Base-by-base conservation (phyloP, 1,140 invertebrate genomes). In the Neodiprion lecontei region DNA sequence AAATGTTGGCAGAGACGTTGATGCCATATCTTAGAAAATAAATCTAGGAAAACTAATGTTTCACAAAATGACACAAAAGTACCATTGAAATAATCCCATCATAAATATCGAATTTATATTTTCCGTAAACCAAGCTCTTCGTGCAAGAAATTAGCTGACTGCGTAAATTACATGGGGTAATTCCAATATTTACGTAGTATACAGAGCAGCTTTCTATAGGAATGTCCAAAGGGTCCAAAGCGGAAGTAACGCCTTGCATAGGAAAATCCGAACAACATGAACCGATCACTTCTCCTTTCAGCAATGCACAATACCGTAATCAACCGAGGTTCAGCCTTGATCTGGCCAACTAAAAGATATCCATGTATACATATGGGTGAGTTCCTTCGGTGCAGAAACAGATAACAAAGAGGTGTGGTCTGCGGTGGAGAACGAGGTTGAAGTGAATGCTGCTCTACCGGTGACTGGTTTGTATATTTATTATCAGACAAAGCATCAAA, bases 361-460 rank as follows among this genome's bases (percentile, higher is more conserved):
- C 9, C 7, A 17, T 61, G 9, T 61, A 12, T 9, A 61, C 53
- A 14, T 61, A 61, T 14, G 11, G n/a, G 11, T 17, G 53, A 61
- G 53, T 61, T 17, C 28, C 28, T 40, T 65, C 17, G 61, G 61
- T 65, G 40, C 21, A 21, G 21, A 23, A 14, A 23, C n/a, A 47
- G 67, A 47, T 69, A 69, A 69, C 67, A 69, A 69, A 69, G 67
- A 69, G 67, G 67, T 69, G 67, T 69, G 67, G 67, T 69, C 7
- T 23, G 67, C 40, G 21, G 4, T 12, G 23, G 40, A 69, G 40
- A 69, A 47, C 12, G 67, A 69, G 40, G 40, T 69, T 61, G 53
- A 61, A 47, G 40, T 23, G 40, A 69, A 47, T 23, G 67, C 17
- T 23, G 40, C 40, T 69, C 40, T 14, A 69, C 17, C 67, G 67